phyloP scores from a whole-genome alignment of 1,140 invertebrate genomes.

The Bathynomus jamesi region DNA sequence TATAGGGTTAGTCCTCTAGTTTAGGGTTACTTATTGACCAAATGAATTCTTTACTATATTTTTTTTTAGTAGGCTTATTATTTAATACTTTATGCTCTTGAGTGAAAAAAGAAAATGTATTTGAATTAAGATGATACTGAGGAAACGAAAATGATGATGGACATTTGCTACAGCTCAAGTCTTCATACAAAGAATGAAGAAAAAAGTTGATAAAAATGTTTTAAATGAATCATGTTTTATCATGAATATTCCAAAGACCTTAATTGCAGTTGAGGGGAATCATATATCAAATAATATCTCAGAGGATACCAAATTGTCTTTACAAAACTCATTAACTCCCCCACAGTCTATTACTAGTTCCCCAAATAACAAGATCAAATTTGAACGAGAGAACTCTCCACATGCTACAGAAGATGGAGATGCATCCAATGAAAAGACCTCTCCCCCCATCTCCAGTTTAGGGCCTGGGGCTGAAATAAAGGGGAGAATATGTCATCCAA shows the following conservation, averaged over 20 bases:
- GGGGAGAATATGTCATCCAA: neutral
- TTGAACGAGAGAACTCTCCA: neutral
- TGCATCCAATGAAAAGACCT: neutral
- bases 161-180: too few species aligned
- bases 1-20: too few species aligned
- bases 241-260: neutral
- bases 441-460: neutral
- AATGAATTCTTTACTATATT: too few species aligned
- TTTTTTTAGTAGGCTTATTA: too few species aligned
- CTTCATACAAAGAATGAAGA: neutral
- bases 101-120: too few species aligned
- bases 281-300: neutral
- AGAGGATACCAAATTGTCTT: neutral
- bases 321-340: neutral
- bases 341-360: neutral
- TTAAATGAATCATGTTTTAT: neutral
- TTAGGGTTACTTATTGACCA: too few species aligned
- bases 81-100: too few species aligned
- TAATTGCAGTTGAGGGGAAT: neutral
- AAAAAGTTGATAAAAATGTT: conserved; percentile 1
- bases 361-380: neutral
- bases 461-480: neutral
- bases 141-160: too few species aligned
- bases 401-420: neutral
- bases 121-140: too few species aligned